Conservation (phyloP, 2,113 vertebrate species). For the Dolichallabes microphthalmus region DNA sequence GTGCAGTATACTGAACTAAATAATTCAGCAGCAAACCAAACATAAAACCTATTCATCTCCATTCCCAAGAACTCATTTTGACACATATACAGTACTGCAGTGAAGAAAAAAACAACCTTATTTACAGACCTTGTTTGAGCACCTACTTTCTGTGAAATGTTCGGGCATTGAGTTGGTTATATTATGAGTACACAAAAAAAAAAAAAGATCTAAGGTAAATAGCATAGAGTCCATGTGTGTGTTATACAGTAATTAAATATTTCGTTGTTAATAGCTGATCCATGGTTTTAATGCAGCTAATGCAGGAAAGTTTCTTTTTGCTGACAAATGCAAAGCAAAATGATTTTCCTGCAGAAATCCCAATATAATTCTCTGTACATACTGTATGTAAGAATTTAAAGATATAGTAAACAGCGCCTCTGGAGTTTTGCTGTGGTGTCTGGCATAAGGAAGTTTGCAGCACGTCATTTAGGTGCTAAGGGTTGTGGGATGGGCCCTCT, state of each 20-base stretch:
- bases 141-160: not conserved
- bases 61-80: not conserved
- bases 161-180: not conserved
- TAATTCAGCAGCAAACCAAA: not conserved
- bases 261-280: not conserved
- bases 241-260: not conserved
- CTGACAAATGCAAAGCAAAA: not conserved
- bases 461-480: too few relatives aligned
- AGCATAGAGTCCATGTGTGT: not conserved
- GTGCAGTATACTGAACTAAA: not conserved
- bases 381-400: not conserved
- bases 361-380: not conserved
- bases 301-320: not conserved
- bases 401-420: not conserved
- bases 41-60: not conserved
- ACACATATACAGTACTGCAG: not conserved
- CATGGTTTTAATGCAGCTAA: too few relatives aligned
- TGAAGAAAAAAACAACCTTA: not conserved
- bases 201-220: not conserved
- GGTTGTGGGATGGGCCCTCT: too few relatives aligned
- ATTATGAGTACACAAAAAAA: not conserved
- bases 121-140: slow-evolving; percentile 1
- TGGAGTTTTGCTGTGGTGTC: too few relatives aligned
- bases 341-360: too few relatives aligned
- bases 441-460: too few relatives aligned